Conservation (phyloP, 2,888 invertebrate species). For the Polietes domitor region DNA sequence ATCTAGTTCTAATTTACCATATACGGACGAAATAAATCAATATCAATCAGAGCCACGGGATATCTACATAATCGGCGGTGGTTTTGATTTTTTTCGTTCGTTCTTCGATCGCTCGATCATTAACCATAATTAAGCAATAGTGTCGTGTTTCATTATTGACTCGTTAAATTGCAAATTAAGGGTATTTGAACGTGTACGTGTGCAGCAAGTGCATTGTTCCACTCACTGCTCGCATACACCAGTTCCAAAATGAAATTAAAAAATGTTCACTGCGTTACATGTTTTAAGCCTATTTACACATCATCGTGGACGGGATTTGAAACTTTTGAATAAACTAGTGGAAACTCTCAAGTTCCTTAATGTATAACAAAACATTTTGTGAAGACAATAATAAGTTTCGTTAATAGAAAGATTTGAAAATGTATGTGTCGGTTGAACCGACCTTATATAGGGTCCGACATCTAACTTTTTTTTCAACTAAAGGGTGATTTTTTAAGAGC, state of each 20-base stretch:
- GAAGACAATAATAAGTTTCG: too few species aligned
- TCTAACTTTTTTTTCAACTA: too few species aligned
- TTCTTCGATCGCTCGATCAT: conserved; percentile 16
- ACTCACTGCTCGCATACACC: neutral
- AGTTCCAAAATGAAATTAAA: conserved; percentile 3
- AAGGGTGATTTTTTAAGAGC: too few species aligned
- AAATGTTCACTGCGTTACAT: too few species aligned
- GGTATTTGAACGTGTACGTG: neutral
- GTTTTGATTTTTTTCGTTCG: neutral
- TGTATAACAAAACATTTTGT: too few species aligned
- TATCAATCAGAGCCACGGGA: conserved; percentile 52
- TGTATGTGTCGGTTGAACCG: too few species aligned
- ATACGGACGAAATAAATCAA: conserved; percentile 61
- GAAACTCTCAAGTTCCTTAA: too few species aligned
- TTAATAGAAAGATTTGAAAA: too few species aligned
- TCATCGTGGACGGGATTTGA: too few species aligned
- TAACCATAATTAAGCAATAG: conserved; percentile 21
- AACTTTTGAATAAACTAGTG: too few species aligned
- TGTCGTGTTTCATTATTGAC: conserved; percentile 30
- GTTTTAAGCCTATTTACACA: too few species aligned
- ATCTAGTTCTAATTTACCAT: conserved; percentile 35
- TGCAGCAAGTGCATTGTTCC: neutral
- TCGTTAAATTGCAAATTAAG: neutral
- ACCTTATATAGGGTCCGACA: too few species aligned
- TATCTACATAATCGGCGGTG: conserved; percentile 38